These are phyloP conservation scores for Epizoanthus ramosus DNA, from an alignment of 92 coral and sea anemone species.

Conservation along the genomic window DNA sequence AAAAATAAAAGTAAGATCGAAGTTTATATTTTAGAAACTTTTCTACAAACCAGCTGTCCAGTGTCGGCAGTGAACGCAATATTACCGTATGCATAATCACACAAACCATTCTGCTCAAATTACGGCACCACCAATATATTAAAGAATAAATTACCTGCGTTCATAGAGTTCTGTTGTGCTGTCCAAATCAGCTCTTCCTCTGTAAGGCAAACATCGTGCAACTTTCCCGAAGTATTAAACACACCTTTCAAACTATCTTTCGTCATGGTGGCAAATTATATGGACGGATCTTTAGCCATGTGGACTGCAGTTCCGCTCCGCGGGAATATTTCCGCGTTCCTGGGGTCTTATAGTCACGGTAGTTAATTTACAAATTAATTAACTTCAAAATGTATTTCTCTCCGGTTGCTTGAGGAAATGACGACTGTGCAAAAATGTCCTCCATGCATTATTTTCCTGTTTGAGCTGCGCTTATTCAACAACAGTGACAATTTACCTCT, in stretches of 20 bases:
- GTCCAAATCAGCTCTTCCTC: conserved; percentile 73
- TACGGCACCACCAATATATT: background rate
- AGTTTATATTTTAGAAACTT: no score
- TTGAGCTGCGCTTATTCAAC: background rate
- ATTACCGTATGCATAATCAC: no score
- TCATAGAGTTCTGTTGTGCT: conserved; percentile 31
- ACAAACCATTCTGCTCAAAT: no score
- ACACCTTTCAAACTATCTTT: conserved; percentile 51
- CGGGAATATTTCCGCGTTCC: background rate
- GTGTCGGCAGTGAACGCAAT: no score
- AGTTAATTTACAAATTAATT: background rate
- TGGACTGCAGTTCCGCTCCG: no score
- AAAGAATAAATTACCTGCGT: conserved; percentile 18
- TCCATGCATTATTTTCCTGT: background rate
- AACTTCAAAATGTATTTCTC: background rate
- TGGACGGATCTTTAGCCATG: no score
- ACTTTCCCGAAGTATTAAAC: conserved; percentile 63
- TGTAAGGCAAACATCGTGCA: conserved; percentile 65
- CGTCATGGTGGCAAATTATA: background rate
- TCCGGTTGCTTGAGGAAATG: background rate
- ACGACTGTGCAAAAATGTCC: background rate
- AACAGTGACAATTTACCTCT: background rate
- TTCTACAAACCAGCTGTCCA: no score
- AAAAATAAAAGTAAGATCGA: no score
- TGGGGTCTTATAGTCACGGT: background rate